phyloP scores from a whole-genome alignment of 2,113 vertebrate genomes.

The Percina caprodes region DNA sequence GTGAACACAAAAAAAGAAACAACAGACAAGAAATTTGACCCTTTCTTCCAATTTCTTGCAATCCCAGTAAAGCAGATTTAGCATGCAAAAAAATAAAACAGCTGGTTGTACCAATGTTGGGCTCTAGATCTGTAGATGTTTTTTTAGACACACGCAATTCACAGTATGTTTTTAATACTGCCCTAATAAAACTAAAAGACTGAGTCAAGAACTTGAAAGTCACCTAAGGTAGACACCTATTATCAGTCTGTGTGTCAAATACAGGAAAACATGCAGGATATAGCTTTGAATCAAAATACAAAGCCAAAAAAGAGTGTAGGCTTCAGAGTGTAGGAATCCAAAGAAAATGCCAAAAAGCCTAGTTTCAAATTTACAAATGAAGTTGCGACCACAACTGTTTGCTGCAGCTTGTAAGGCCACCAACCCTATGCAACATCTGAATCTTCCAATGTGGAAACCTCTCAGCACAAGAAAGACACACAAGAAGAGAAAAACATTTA shows the following conservation, averaged over 20 bases:
- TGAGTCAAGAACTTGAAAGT: neutral
- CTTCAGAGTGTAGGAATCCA: constrained; percentile 6
- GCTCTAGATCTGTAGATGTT: neutral
- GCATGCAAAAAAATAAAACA: constrained; percentile 49
- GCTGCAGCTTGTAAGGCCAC: constrained; percentile 16
- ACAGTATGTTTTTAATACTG: constrained; percentile 42
- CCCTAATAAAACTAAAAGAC: constrained; percentile 25
- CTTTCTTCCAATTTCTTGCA: constrained; percentile 10
- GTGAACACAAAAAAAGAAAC: constrained; percentile 31
- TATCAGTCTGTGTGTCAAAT: neutral
- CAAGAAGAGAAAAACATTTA: neutral
- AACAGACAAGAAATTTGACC: neutral
- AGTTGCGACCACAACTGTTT: constrained; percentile 22
- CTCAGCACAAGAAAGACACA: neutral
- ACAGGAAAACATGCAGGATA: neutral
- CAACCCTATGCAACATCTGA: constrained; percentile 3
- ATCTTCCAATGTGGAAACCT: constrained; percentile 4
- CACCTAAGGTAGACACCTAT: neutral
- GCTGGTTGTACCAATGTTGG: constrained; percentile 34
- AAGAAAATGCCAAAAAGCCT: constrained; percentile 10
- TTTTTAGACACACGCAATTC: constrained; percentile 20
- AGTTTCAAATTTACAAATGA: constrained; percentile 25
- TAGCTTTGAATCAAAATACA: neutral
- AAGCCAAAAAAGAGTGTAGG: neutral
- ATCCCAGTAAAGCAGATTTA: constrained; percentile 35